Evolutionary conservation across 2,888 invertebrate species (phyloP).

Genomic region (Tinea semifulvella): DNA sequence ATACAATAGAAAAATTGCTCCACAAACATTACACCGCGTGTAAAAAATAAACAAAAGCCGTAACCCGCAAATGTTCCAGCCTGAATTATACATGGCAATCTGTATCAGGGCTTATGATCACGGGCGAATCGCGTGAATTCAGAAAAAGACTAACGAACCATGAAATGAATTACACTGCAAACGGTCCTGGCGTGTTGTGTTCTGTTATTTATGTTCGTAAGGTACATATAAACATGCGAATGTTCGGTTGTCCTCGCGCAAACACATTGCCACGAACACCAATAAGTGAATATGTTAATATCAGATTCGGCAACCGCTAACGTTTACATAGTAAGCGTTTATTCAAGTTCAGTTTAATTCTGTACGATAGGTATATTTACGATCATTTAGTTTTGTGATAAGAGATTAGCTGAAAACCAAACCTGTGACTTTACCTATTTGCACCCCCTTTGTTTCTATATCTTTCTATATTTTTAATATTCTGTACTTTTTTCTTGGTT

Average conservation of each 20-base stretch:
- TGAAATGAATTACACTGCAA: conserved; percentile 37
- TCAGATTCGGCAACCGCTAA: conserved; percentile 1
- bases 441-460: no score
- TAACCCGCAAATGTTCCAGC: conserved; percentile 5
- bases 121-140: conserved; percentile 14
- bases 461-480: no score
- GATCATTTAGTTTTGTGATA: no score
- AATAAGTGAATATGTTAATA: conserved; percentile 12
- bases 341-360: background rate
- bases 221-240: conserved; percentile 10
- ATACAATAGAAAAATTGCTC: no score
- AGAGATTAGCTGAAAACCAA: conserved; percentile 3
- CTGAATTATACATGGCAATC: conserved; percentile 14
- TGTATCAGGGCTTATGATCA: conserved; percentile 13
- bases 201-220: conserved; percentile 29
- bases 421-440: no score
- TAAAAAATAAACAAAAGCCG: background rate
- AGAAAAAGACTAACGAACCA: conserved; percentile 34
- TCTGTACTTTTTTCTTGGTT: no score
- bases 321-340: conserved; percentile 4
- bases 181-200: conserved; percentile 23
- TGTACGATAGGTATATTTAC: background rate
- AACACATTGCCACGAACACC: conserved; percentile 9
- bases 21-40: background rate
- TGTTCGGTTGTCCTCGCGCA: conserved; percentile 10